Conservation (phyloP, 1,140 invertebrate genomes). For the Polyergus mexicanus region DNA sequence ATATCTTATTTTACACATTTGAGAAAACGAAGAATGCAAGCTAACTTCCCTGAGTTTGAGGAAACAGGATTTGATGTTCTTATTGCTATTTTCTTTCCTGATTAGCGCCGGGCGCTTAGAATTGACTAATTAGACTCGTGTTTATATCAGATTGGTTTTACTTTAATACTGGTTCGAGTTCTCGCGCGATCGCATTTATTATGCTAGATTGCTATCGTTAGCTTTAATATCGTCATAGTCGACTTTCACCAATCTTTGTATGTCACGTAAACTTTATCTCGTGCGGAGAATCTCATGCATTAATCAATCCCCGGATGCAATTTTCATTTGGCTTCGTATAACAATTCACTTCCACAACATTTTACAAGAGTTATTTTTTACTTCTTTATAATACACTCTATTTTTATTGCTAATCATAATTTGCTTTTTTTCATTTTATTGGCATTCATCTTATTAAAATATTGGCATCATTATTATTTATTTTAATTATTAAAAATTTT, state of each 20-base stretch:
- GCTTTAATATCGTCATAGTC: constrained; percentile 14
- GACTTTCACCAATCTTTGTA: constrained; percentile 63
- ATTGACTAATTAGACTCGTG: constrained; percentile 12
- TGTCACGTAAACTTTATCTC: constrained; percentile 49
- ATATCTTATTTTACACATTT: too few species aligned
- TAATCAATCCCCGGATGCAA: not conserved
- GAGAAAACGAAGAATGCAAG: too few species aligned
- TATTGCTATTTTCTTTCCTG: not conserved
- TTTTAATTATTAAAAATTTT: too few species aligned
- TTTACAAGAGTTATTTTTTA: not conserved
- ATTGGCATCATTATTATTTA: not conserved
- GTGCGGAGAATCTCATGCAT: constrained; percentile 28
- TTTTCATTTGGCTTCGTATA: not conserved
- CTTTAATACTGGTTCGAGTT: not conserved
- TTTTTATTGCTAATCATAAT: not conserved
- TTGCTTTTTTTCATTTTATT: not conserved
- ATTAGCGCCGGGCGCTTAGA: not conserved
- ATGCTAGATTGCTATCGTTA: constrained; percentile 27
- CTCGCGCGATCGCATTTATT: constrained; percentile 30
- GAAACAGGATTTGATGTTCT: not conserved
- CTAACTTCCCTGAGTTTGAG: not conserved
- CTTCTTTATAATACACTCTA: too few species aligned
- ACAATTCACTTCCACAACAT: not conserved
- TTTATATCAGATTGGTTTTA: constrained; percentile 19
- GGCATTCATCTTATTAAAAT: not conserved